Evolutionary conservation across 2,888 invertebrate species (phyloP).

Genomic region (Glaucopsyche alexis): DNA sequence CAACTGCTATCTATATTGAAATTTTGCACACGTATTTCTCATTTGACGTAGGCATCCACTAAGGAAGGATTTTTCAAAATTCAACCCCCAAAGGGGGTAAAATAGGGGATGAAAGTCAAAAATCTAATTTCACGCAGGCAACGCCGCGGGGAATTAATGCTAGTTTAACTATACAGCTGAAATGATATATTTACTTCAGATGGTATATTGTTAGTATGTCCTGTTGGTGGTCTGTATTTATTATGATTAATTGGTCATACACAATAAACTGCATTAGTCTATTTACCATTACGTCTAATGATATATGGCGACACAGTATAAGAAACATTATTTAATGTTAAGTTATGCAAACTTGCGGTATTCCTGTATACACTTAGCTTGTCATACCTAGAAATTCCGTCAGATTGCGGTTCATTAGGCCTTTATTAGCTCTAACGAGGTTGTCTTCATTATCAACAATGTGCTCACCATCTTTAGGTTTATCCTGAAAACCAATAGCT

Average conservation of each 20-base stretch:
- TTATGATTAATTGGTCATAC: conserved; percentile 6
- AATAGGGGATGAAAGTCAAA: no score
- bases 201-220: not conserved
- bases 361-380: conserved; percentile 19
- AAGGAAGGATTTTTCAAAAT: no score
- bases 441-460: not conserved
- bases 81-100: no score
- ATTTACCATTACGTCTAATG: conserved; percentile 20
- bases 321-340: conserved; percentile 20
- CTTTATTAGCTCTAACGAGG: conserved; percentile 13
- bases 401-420: conserved; percentile 21
- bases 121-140: no score
- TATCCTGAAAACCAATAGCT: not conserved
- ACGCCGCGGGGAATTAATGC: no score
- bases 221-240: not conserved
- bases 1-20: no score
- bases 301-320: conserved; percentile 3
- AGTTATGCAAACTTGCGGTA: conserved; percentile 9
- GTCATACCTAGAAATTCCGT: conserved; percentile 19
- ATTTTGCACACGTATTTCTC: no score
- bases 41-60: no score
- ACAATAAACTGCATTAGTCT: conserved; percentile 10
- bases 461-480: not conserved
- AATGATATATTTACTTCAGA: no score
- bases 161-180: no score